These are phyloP conservation scores for Setophaga coronata DNA, from an alignment of 2,113 vertebrate species.

Conservation along the genomic window DNA sequence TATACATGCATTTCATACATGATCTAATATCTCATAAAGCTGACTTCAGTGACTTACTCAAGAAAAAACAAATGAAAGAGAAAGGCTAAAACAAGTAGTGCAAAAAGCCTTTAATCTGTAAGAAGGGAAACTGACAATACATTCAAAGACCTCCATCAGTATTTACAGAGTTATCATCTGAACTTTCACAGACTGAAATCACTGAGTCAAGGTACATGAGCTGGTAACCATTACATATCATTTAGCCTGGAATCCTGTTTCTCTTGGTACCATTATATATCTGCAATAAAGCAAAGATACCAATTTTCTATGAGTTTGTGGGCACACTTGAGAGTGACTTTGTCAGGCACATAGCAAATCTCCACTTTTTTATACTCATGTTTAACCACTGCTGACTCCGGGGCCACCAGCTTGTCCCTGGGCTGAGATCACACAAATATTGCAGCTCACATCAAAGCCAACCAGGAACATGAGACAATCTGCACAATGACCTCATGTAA, in stretches of 20 bases:
- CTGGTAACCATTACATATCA: not conserved
- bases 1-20: not conserved
- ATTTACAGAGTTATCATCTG: not conserved
- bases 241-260: not conserved
- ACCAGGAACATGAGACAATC: constrained; percentile 37
- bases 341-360: not conserved
- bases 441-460: constrained; percentile 78
- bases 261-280: not conserved
- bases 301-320: not conserved
- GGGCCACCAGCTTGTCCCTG: constrained; percentile 74
- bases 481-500: constrained; percentile 32
- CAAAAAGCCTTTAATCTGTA: not conserved
- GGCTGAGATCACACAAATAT: constrained; percentile 70
- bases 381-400: constrained; percentile 52
- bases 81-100: not conserved
- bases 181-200: not conserved
- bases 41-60: not conserved
- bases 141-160: not conserved
- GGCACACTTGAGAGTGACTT: constrained; percentile 44
- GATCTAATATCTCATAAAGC: not conserved
- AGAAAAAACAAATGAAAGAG: not conserved
- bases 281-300: not conserved
- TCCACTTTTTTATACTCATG: constrained; percentile 20
- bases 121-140: not conserved
- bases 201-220: not conserved